A percentile compares a stretch with the other conserved stretches of the same genome.
These are phyloP conservation scores for Macrobrachium nipponense DNA, from an alignment of 1,140 invertebrate genomes.

Conservation along the genomic window DNA sequence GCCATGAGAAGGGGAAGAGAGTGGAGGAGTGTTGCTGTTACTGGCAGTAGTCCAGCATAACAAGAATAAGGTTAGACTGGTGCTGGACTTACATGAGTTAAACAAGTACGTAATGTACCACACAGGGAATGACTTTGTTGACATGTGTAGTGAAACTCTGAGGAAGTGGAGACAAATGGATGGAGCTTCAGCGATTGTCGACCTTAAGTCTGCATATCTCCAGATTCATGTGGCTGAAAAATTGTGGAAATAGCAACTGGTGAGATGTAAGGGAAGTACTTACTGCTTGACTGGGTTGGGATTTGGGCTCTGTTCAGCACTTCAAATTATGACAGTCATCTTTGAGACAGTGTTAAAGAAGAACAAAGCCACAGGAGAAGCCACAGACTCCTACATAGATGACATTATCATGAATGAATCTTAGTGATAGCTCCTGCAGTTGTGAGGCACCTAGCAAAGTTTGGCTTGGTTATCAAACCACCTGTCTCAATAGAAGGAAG, in stretches of 20 bases:
- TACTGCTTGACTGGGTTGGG: slow-evolving; percentile 7
- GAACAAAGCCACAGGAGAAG: neutral
- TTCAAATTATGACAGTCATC: neutral
- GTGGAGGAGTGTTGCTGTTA: slow-evolving; percentile 4
- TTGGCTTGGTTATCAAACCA: neutral
- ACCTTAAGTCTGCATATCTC: slow-evolving; percentile 5
- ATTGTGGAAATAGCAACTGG: slow-evolving; percentile 25
- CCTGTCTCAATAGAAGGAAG: neutral
- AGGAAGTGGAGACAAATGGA: slow-evolving; percentile 24
- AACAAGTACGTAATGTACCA: slow-evolving; percentile 9
- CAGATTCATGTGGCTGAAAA: neutral
- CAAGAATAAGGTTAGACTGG: slow-evolving; percentile 31
- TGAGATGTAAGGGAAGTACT: slow-evolving; percentile 6
- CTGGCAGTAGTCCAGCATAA: slow-evolving; percentile 6
- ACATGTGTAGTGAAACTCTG: too few relatives aligned
- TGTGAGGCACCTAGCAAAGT: too few relatives aligned
- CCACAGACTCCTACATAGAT: too few relatives aligned
- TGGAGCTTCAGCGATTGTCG: neutral
- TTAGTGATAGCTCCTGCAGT: neutral
- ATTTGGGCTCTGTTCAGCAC: too few relatives aligned
- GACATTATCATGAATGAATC: neutral
- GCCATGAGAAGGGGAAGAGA: slow-evolving; percentile 11
- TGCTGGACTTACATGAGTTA: neutral
- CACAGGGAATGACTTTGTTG: slow-evolving; percentile 4
- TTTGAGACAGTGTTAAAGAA: slow-evolving; percentile 13